Evolutionary conservation across 2,888 invertebrate species (phyloP), one percentile per base, ranked within the genome.

Genomic region (Gari tellinella): DNA sequence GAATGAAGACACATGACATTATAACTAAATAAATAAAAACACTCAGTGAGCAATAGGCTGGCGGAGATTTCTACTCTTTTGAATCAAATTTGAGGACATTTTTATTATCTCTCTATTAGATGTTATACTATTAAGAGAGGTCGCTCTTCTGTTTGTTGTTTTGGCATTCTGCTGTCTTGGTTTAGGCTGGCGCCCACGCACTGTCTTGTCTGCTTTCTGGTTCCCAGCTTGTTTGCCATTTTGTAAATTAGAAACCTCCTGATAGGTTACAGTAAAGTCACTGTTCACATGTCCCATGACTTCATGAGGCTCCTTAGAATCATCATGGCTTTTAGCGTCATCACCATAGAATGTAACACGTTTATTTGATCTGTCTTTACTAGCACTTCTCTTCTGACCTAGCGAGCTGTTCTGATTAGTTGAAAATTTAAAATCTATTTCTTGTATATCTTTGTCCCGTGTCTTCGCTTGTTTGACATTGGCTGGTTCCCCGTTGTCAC

Each of bases 311-410:
- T 49, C 19, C 14, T 49, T 49, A 21, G 7, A 12, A 7, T 31
- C 53, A 17, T 53, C 53, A 38, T 53, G 17, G 14, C 43, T n/a
- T 45, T 17, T 15, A n/a, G 7, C 5, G 15, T 61, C 25, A 40
- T 73, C 73, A 45, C 55, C 40, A 12, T 45, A 41, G 46, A 75
- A 75, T 17, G 69, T 75, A 0, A 75, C 75, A 31, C 69, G 53
- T 51, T 75, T 74, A 25, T 68, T 75, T 19, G 75, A 69, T 40
- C 75, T 56, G 38, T 75, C 74, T 62, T 69, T 75, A 55, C 75
- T 75, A 19, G 62, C 48, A 19, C 62, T 63, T 48, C 75, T 43
- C 49, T 75, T 75, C 41, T 66, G 65, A 19, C 75, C 75, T 8
- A 69, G 40, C 5, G 69, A 51, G 38, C 69, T 69, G 58, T 75